A percentile compares a stretch with the other conserved stretches of the same genome.
These are phyloP conservation scores for Poeciliopsis prolifica DNA, from an alignment of 2,113 vertebrate species.

Conservation along the genomic window DNA sequence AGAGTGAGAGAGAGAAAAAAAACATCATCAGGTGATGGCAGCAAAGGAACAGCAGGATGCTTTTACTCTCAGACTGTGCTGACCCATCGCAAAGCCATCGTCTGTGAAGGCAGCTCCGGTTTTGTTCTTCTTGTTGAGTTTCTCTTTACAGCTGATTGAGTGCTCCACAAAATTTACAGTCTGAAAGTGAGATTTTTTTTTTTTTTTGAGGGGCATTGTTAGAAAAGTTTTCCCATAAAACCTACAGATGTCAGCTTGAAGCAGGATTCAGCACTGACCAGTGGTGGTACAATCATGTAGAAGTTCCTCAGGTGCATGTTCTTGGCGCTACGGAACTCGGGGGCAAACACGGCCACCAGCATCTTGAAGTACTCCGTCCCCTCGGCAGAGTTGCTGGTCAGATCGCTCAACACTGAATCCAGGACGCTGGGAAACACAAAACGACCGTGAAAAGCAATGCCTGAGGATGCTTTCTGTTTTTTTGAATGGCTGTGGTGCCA, in stretches of 20 bases:
- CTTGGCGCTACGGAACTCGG: constrained; percentile 94
- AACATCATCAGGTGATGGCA: not conserved
- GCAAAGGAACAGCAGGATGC: not conserved
- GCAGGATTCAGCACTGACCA: constrained; percentile 80
- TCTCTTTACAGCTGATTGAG: constrained; percentile 97
- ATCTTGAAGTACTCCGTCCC: constrained; percentile 99
- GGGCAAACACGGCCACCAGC: constrained; percentile 95
- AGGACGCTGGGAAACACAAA: constrained; percentile 70
- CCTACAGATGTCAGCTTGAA: accelerated
- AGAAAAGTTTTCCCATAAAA: not conserved
- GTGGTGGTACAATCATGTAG: constrained; percentile 95
- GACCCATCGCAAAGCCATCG: constrained; percentile 99
- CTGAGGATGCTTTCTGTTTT: not conserved
- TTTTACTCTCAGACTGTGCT: constrained; percentile 44
- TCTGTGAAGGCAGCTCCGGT: constrained; percentile 96
- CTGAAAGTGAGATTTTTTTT: constrained; percentile 67
- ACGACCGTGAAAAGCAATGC: no score
- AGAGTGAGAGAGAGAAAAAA: not conserved
- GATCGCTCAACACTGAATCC: constrained; percentile 90
- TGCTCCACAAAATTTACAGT: constrained; percentile 98
- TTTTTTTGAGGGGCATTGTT: no score
- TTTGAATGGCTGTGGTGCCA: constrained; percentile 2
- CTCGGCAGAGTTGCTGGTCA: constrained; percentile 95
- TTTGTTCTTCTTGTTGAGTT: constrained; percentile 99
- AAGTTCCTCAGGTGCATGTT: constrained; percentile 98